Conservation (phyloP, 2,797 vertebrate genomes). For the Sparidentex hasta region DNA sequence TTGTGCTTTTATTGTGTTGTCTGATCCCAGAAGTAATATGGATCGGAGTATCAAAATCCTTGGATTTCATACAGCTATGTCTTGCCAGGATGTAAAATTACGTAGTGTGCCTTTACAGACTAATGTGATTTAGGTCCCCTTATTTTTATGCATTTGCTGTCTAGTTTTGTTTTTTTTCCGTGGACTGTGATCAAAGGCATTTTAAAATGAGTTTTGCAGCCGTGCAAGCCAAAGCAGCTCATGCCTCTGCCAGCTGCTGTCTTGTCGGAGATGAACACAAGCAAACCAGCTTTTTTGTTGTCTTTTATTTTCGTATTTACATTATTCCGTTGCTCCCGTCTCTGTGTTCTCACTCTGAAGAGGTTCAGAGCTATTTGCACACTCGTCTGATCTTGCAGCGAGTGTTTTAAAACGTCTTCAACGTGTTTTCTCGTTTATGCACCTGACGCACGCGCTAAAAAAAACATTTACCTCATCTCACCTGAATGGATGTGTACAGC, state of each 20-base stretch:
- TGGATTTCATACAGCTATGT: not conserved
- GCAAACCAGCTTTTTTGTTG: not conserved
- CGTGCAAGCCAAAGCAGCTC: conserved; percentile 22
- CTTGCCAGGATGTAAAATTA: conserved; percentile 2
- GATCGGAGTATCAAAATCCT: not conserved
- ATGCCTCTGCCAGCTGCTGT: conserved; percentile 32
- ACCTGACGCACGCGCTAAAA: conserved; percentile 33
- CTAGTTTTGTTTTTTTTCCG: not conserved
- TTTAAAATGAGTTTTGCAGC: conserved; percentile 32
- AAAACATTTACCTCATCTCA: conserved; percentile 34
- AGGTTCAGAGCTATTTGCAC: conserved; percentile 21
- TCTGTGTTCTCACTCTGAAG: conserved; percentile 16
- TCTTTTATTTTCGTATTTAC: conserved; percentile 38
- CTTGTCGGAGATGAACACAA: conserved; percentile 22
- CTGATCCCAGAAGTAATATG: conserved; percentile 7
- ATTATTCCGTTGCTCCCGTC: conserved; percentile 4
- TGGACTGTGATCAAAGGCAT: conserved; percentile 38
- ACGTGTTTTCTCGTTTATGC: conserved; percentile 43
- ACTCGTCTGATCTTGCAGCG: conserved; percentile 26
- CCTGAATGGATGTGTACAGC: conserved; percentile 26
- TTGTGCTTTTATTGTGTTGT: conserved; percentile 1
- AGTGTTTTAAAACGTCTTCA: conserved; percentile 16
- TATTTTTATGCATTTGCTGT: conserved; percentile 12
- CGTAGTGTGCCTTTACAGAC: not conserved
- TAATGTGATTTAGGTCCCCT: not conserved